phyloP scores from a whole-genome alignment of 2,888 invertebrate genomes.

The Sipunculus nudus region DNA sequence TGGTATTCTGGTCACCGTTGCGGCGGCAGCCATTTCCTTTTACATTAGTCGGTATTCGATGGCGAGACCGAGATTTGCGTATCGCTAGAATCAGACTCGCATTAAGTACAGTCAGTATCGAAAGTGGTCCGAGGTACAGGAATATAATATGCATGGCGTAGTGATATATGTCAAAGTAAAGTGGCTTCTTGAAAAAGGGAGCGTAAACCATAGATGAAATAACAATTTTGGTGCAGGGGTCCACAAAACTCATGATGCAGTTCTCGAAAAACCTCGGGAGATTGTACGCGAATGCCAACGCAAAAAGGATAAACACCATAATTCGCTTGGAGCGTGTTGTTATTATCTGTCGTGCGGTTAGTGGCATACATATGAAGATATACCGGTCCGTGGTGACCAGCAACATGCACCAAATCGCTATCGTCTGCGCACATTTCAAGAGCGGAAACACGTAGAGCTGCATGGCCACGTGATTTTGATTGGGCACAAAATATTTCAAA shows the following conservation, averaged over 20 bases:
- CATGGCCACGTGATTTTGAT: constrained; percentile 8
- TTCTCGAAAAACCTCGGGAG: constrained; percentile 34
- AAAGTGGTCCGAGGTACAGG: constrained; percentile 35
- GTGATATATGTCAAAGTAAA: constrained; percentile 32
- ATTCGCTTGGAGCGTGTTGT: constrained; percentile 15
- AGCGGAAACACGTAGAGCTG: constrained; percentile 34
- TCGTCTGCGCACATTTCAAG: constrained; percentile 34
- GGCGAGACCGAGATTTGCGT: constrained; percentile 14
- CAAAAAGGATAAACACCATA: constrained; percentile 19
- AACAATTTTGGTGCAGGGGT: constrained; percentile 2
- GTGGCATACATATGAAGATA: constrained; percentile 33
- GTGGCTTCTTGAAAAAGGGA: constrained; percentile 18
- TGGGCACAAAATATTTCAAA: constrained; percentile 24
- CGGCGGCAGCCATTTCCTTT: no score
- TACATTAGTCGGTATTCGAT: no score
- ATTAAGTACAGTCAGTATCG: constrained; percentile 28
- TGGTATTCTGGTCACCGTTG: no score
- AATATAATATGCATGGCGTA: constrained; percentile 26
- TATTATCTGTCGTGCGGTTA: constrained; percentile 27
- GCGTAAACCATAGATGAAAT: constrained; percentile 18
- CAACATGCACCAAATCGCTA: constrained; percentile 40
- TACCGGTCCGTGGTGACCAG: constrained; percentile 38
- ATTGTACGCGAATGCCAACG: constrained; percentile 30
- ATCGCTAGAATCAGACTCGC: constrained; percentile 31
- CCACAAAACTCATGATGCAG: constrained; percentile 15